phyloP scores from a whole-genome alignment of 2,888 invertebrate species.

The Dusona sp. region DNA sequence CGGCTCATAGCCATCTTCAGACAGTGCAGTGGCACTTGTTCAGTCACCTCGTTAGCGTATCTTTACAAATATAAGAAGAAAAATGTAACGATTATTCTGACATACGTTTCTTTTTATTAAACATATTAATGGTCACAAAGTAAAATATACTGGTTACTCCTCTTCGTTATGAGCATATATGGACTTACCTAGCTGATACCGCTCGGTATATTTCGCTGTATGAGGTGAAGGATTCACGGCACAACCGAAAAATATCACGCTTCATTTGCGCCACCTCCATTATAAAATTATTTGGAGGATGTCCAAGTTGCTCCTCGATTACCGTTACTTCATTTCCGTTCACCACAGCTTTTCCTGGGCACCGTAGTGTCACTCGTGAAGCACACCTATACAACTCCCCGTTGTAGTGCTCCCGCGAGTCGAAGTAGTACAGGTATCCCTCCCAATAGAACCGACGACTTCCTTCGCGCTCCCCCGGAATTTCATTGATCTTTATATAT shows the following conservation, averaged over 20 bases:
- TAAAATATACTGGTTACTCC: background rate
- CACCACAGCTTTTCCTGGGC: constrained; percentile 9
- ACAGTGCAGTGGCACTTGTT: background rate
- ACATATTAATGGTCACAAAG: background rate
- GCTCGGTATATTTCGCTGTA: constrained; percentile 24
- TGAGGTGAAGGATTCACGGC: constrained; percentile 7
- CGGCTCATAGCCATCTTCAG: background rate
- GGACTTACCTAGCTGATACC: constrained; percentile 16
- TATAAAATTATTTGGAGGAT: constrained; percentile 28
- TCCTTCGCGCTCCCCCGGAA: constrained; percentile 4
- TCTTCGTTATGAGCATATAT: constrained; percentile 13
- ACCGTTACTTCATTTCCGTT: constrained; percentile 1
- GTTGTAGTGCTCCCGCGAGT: background rate
- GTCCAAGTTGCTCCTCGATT: background rate
- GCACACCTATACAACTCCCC: constrained; percentile 26
- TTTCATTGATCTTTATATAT: constrained; percentile 35
- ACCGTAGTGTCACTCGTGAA: background rate
- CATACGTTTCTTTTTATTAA: background rate
- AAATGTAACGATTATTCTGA: background rate
- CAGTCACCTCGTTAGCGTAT: background rate
- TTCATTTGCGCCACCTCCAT: constrained; percentile 25
- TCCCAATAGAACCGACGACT: constrained; percentile 11
- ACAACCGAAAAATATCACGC: constrained; percentile 4
- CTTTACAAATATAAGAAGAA: background rate
- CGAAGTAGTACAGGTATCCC: constrained; percentile 26